Evolutionary conservation across 2,888 invertebrate genomes (phyloP), one percentile per base, ranked within the genome.

Genomic region (Macaria notata): DNA sequence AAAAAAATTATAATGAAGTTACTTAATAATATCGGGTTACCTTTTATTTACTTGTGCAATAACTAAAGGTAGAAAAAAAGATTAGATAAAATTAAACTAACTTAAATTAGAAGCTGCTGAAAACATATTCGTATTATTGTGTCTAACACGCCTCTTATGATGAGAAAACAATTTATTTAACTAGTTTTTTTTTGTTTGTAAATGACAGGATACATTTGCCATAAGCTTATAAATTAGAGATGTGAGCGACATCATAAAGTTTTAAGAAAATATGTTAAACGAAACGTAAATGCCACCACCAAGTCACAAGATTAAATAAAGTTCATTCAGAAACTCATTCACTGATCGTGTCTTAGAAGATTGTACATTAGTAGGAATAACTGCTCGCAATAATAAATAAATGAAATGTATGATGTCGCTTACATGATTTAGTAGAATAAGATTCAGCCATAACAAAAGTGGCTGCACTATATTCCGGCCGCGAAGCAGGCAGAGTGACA

Each of bases 31-130:
- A 81, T 73, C 77, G 73, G 77, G 79, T 86, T 85, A 49, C 33
- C 19, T 50, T 43, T 49, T 49, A 83, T 79, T 71, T 75, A 73
- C 81, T 79, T 84, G 85, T 88, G 86, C 83, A 83, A 82, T 82
- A 87, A 88, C 82, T 86, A 84, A 86, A 78, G 66, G 76, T 82
- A 69, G 44, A 45, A 42, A 43, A 77, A 80, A 83, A 81, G 19
- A 82, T 66, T 73, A 83, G 74, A 75, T 76, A 79, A 81, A 85
- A 79, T 83, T 86, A 88, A 79, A 64, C 59, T 75, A 75, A 85
- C 83, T 84, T 84, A 86, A 80, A 59, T 72, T 83, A 83, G 78
- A 84, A 89, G 87, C 88, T 90, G 88, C 86, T 87, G 79, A 82
- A 81, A 82, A 81, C 76, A 77, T 84, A 85, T 78, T 78, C 75